These are phyloP conservation scores for Etia nguti DNA, from an alignment of 2,113 vertebrate genomes.

Conservation along the genomic window DNA sequence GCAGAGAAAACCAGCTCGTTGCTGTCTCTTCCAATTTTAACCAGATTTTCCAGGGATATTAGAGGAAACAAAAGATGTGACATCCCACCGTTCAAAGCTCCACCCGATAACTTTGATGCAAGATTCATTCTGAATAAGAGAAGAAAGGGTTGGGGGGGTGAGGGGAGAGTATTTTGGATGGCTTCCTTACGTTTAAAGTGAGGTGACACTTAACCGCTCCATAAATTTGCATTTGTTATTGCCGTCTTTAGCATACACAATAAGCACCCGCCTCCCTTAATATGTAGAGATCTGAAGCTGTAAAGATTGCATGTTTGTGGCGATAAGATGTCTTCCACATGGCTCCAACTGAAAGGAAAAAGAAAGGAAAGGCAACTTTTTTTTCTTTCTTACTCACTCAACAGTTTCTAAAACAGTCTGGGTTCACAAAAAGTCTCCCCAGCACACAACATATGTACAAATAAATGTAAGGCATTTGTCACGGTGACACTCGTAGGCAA, in stretches of 20 bases:
- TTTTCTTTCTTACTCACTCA: neutral
- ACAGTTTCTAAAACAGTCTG: neutral
- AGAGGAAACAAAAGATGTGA: conserved; percentile 62
- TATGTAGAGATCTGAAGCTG: conserved; percentile 48
- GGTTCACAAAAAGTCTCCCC: neutral
- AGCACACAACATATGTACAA: neutral
- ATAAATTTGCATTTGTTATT: conserved; percentile 63
- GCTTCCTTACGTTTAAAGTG: conserved; percentile 50
- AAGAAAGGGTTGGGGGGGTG: neutral
- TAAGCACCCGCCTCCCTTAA: conserved; percentile 13
- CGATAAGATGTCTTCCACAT: neutral
- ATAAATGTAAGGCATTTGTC: conserved; percentile 13
- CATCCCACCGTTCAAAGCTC: conserved; percentile 45
- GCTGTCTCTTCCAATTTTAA: conserved; percentile 59
- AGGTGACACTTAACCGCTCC: conserved; percentile 51
- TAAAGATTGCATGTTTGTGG: neutral
- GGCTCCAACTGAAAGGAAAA: neutral
- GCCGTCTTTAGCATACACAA: conserved; percentile 47
- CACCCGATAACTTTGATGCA: conserved; percentile 52
- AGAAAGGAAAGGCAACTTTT: neutral
- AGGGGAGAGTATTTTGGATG: conserved; percentile 26
- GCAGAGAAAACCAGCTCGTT: conserved; percentile 19
- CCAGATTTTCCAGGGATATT: conserved; percentile 74
- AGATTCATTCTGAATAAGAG: conserved; percentile 27
- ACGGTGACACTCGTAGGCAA: neutral